phyloP scores from a whole-genome alignment of 2,888 invertebrate genomes.

The Dryomyza anilis region DNA sequence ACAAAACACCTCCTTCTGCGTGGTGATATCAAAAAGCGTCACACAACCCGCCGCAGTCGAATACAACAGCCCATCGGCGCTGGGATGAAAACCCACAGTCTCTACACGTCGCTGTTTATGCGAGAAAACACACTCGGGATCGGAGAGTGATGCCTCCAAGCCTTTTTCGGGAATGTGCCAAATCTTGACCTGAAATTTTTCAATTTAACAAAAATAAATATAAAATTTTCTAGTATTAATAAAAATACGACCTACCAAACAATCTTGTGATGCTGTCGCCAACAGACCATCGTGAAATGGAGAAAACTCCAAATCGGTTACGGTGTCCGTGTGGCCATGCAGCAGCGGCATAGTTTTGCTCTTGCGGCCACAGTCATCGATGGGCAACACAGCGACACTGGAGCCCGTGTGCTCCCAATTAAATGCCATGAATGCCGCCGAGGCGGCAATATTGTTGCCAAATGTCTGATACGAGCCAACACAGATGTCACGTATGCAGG shows the following conservation, averaged over 20 bases:
- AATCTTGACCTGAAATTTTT: conserved; percentile 85
- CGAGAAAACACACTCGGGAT: conserved; percentile 80
- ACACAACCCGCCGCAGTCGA: conserved; percentile 82
- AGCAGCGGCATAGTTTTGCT: conserved; percentile 86
- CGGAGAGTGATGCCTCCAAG: conserved; percentile 75
- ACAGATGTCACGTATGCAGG: conserved; percentile 82
- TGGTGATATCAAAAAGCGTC: conserved; percentile 84
- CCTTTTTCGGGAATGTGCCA: conserved; percentile 89
- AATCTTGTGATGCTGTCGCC: conserved; percentile 89
- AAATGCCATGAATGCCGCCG: conserved; percentile 92
- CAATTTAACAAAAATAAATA: too few species aligned
- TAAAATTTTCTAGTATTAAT: neutral
- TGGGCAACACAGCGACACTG: conserved; percentile 84
- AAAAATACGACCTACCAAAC: conserved; percentile 65
- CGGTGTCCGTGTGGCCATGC: conserved; percentile 86
- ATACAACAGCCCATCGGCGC: conserved; percentile 86
- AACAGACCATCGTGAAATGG: conserved; percentile 93
- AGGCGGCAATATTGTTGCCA: conserved; percentile 93
- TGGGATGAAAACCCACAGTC: conserved; percentile 89
- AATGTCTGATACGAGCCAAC: conserved; percentile 93
- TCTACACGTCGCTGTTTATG: conserved; percentile 86
- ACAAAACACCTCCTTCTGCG: conserved; percentile 81
- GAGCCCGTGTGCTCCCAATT: conserved; percentile 93
- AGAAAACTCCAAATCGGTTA: conserved; percentile 94
- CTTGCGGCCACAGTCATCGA: conserved; percentile 87